A percentile compares a stretch with the other conserved stretches of the same genome.
Conservation (phyloP, 1,140 invertebrate genomes). For the Contarinia nasturtii region DNA sequence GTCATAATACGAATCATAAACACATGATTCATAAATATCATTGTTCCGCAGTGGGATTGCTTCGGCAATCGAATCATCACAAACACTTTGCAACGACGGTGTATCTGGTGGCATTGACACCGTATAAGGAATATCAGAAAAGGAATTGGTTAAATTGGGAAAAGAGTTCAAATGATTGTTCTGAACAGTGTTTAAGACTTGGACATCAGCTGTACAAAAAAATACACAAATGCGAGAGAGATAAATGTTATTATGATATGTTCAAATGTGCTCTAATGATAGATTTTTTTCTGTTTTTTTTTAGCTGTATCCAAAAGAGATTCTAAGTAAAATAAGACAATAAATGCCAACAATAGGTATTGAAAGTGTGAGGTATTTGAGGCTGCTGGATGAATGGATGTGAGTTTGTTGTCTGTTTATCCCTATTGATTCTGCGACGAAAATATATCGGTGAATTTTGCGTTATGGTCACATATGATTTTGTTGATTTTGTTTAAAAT, state of each 20-base stretch:
- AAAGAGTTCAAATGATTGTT: not conserved
- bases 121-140: not conserved
- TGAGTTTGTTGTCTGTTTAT: too few relatives aligned
- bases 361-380: not conserved
- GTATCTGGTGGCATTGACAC: not conserved
- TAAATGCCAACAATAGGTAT: not conserved
- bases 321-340: too few relatives aligned
- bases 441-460: too few relatives aligned
- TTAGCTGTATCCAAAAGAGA: not conserved
- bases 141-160: not conserved
- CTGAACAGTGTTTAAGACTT: conserved; percentile 1
- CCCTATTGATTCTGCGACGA: too few relatives aligned
- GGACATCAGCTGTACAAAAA: conserved; percentile 1
- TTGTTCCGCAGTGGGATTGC: conserved; percentile 13
- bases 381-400: too few relatives aligned
- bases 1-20: conserved; percentile 9
- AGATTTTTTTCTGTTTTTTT: not conserved
- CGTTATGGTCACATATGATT: too few relatives aligned
- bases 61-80: conserved; percentile 16
- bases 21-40: conserved; percentile 14
- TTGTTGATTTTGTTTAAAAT: too few relatives aligned
- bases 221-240: not conserved
- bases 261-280: not conserved
- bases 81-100: conserved; percentile 7
- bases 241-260: not conserved